Evolutionary conservation across 2,113 vertebrate genomes (phyloP).

Genomic region (Ctenodactylus gundi): DNA sequence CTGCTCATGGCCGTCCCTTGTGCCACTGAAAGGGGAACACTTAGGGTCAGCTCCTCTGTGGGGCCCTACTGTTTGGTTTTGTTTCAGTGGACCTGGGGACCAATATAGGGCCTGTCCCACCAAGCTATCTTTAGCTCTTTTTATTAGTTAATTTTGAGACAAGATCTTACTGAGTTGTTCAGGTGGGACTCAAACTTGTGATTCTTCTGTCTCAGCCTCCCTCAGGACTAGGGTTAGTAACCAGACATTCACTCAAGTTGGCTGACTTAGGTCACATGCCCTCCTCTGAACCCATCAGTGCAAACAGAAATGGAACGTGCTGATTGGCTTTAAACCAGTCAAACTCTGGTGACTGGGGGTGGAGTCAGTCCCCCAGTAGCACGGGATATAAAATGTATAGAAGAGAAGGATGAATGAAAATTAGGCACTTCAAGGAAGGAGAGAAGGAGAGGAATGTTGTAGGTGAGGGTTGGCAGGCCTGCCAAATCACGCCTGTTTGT

Average conservation of each 20-base stretch:
- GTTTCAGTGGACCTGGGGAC: not conserved
- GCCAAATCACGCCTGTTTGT: not conserved
- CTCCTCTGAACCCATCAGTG: not conserved
- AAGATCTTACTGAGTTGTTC: not conserved
- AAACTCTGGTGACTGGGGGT: not conserved
- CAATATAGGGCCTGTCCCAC: not conserved
- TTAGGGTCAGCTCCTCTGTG: too few species aligned
- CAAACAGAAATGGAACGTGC: not conserved
- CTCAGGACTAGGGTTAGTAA: not conserved
- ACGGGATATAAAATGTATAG: not conserved
- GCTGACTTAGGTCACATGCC: not conserved
- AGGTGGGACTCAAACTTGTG: not conserved
- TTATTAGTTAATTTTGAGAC: not conserved
- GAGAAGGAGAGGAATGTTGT: not conserved
- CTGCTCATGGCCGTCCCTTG: not conserved
- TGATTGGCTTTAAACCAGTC: not conserved
- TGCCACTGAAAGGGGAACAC: too few species aligned
- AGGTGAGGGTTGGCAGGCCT: not conserved
- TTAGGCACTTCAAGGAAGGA: not conserved
- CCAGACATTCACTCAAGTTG: not conserved
- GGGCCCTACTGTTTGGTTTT: too few species aligned
- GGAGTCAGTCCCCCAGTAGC: not conserved
- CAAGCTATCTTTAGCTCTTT: not conserved
- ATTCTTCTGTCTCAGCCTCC: not conserved
- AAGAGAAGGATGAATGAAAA: not conserved